Base-by-base conservation (phyloP, 1,140 invertebrate species). In the Holcopasites calliopsidis region DNA sequence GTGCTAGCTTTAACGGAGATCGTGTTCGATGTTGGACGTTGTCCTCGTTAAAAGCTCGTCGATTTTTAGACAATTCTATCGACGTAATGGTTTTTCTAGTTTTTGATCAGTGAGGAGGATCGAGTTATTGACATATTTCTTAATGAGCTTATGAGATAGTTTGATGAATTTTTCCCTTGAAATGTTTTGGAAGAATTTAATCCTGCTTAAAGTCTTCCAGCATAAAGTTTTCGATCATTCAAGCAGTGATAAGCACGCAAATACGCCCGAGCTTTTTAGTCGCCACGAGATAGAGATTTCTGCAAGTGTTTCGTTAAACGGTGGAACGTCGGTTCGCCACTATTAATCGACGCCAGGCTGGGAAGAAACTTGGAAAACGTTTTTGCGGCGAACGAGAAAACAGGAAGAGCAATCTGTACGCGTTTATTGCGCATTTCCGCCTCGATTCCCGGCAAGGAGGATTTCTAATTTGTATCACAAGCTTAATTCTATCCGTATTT, bases 341-440 rank as follows among this genome's bases (percentile, higher is more conserved):
- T 11, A 21, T 49, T 71, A 71, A 71, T 50, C 52, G 68, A 35
- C 35, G 57, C 49, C 76, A 52, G 26, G 35, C 31, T 13, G 60
- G n/a, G 33, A 23, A 42, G 49, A 71, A 78, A 70, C 47, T 82
- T 83, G 7, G 28, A 21, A 54, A 35, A 23, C 28, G 64, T 38
- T 62, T 76, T 77, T 49, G 60, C 49, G 57, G 18, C 47, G 31
- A 8, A 18, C 42, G 31, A 50, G 35, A 23, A 76, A 66, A 65
- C 11, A 49, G 64, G 33, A 74, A 40, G 2, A 60, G 47, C 33
- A 50, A 40, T 47, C 21, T 33, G 52, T 57, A n/a, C 35, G 33
- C 65, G 57, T 82, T 82, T 80, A 82, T 80, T 82, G 62, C 49
- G 66, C 57, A 62, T 72, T 81, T 82, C 47, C 77, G 68, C 72